Conservation (phyloP, 2,888 invertebrate species). For the Laspeyria flexula region DNA sequence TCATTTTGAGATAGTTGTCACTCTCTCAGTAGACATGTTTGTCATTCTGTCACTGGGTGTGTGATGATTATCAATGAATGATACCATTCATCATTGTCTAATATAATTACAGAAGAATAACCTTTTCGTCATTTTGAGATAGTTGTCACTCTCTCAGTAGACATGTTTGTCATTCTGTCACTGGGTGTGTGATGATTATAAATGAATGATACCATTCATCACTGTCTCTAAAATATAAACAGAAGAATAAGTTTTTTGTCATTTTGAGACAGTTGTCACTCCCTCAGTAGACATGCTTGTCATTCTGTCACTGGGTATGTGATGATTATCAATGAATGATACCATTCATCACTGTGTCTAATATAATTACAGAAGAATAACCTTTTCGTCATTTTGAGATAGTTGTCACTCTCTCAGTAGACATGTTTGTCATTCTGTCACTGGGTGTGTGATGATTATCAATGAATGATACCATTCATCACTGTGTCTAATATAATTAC, state of each 20-base stretch:
- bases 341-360: background rate
- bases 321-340: conserved; percentile 19
- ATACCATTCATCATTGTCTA: background rate
- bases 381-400: background rate
- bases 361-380: too few relatives aligned
- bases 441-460: conserved; percentile 45
- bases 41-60: conserved; percentile 30
- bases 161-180: conserved; percentile 17
- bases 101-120: background rate
- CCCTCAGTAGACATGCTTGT: conserved; percentile 2
- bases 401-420: conserved; percentile 19
- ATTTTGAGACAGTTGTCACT: conserved; percentile 1
- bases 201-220: conserved; percentile 12
- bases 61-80: conserved; percentile 5
- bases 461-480: background rate
- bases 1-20: too few relatives aligned
- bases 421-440: conserved; percentile 46
- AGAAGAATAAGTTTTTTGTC: background rate
- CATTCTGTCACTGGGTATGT: conserved; percentile 9
- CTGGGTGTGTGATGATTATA: conserved; percentile 7
- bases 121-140: background rate
- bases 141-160: conserved; percentile 13
- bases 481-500: background rate
- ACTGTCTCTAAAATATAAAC: background rate
- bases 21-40: conserved; percentile 21